Evolutionary conservation across 2,113 vertebrate genomes (phyloP).

Genomic region (Carassius carassius): DNA sequence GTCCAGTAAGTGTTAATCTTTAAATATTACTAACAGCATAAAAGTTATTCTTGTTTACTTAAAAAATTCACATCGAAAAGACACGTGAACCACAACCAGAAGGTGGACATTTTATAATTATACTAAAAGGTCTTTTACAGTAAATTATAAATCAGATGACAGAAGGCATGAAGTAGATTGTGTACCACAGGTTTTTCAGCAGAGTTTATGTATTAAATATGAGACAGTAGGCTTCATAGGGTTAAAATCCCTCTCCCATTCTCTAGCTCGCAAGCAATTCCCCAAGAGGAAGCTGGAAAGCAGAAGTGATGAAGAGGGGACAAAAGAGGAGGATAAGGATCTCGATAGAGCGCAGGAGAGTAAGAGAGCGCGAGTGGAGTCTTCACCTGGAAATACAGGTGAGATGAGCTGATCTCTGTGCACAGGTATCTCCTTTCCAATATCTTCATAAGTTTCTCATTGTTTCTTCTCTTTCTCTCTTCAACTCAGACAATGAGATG

Average conservation of each 20-base stretch:
- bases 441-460: conserved; percentile 44
- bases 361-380: conserved; percentile 55
- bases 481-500: conserved; percentile 60
- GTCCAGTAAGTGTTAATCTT: too few species aligned
- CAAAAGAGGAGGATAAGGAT: conserved; percentile 53
- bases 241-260: not conserved
- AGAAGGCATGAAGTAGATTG: not conserved
- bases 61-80: too few species aligned
- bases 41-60: too few species aligned
- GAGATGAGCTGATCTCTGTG: not conserved
- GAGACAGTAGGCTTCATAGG: not conserved
- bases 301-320: conserved; percentile 52
- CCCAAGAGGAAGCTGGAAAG: conserved; percentile 79
- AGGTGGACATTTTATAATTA: too few species aligned
- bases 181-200: too few species aligned
- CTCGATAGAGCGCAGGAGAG: conserved; percentile 59
- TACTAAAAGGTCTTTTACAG: too few species aligned
- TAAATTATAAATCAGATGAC: too few species aligned
- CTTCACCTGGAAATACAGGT: conserved; percentile 57
- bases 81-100: too few species aligned
- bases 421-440: conserved; percentile 22
- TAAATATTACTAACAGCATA: too few species aligned
- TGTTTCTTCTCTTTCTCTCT: conserved; percentile 52
- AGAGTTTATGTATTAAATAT: not conserved
- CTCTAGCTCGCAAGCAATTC: conserved; percentile 84